These are phyloP conservation scores for Cairina moschata DNA, from an alignment of 2,113 vertebrate genomes.

Conservation along the genomic window DNA sequence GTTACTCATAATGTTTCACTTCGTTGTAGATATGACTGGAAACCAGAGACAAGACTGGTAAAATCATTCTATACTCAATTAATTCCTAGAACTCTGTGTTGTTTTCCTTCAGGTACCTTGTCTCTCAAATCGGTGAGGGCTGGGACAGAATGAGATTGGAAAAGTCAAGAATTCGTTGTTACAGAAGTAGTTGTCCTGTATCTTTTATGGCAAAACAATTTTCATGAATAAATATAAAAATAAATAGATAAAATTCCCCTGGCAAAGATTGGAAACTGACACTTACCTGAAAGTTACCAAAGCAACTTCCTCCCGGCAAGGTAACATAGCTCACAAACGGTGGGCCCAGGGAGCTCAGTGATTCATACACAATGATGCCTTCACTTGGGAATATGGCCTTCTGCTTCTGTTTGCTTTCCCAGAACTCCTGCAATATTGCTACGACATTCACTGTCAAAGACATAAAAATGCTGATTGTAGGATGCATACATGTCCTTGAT, in stretches of 20 bases:
- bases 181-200: not conserved
- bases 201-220: not conserved
- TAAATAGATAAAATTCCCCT: no score
- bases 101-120: not conserved
- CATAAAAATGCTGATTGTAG: not conserved
- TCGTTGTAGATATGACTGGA: not conserved
- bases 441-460: conserved; percentile 87
- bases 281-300: conserved; percentile 90
- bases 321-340: conserved; percentile 89
- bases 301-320: conserved; percentile 90
- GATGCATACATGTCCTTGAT: not conserved
- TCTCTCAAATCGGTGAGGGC: not conserved
- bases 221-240: not conserved
- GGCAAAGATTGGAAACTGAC: not conserved
- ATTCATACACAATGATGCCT: conserved; percentile 83
- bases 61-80: not conserved
- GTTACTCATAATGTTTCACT: not conserved
- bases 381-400: conserved; percentile 71
- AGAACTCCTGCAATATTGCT: conserved; percentile 89
- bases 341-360: conserved; percentile 79
- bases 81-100: not conserved
- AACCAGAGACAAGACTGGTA: not conserved
- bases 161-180: not conserved
- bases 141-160: not conserved
- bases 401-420: conserved; percentile 86